A percentile compares a stretch with the other conserved stretches of the same genome.
phyloP scores from a whole-genome alignment of 2,797 vertebrate genomes.

The Pyrocephalus nanus region DNA sequence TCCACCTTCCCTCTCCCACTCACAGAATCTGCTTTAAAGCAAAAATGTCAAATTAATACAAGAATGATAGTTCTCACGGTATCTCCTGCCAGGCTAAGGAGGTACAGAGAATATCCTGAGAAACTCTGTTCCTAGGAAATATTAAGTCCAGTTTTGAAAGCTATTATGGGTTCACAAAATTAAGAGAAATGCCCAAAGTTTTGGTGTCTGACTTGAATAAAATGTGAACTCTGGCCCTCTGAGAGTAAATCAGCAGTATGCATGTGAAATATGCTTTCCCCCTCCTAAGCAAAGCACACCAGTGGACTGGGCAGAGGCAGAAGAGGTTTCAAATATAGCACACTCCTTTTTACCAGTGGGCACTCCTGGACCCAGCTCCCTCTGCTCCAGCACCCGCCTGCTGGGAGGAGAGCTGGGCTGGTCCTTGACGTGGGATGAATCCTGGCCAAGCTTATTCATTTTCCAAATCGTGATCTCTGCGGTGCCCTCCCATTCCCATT shows the following conservation, averaged over 20 bases:
- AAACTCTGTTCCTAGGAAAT: slow-evolving; percentile 14
- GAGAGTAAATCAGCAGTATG: background rate
- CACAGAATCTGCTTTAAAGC: slow-evolving; percentile 51
- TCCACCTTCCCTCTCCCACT: slow-evolving; percentile 51
- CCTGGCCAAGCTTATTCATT: background rate
- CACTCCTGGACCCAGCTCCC: background rate
- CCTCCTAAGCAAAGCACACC: background rate
- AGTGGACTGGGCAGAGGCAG: background rate
- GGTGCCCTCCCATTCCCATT: background rate
- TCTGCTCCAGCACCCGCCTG: background rate
- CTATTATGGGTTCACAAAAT: background rate
- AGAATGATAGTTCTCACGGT: slow-evolving; percentile 43
- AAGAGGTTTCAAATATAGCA: slow-evolving; percentile 7
- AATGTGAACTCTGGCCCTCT: slow-evolving; percentile 4
- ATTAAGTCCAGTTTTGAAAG: background rate
- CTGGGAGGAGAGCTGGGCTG: background rate
- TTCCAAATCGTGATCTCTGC: background rate
- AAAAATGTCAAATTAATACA: slow-evolving; percentile 46
- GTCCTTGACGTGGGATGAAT: background rate
- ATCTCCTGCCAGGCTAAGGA: slow-evolving; percentile 25
- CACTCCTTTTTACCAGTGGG: background rate
- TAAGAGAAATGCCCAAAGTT: background rate
- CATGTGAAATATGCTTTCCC: background rate
- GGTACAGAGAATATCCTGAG: slow-evolving; percentile 12
- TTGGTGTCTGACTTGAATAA: background rate